Percentiles rank a stretch among this genome's conserved stretches.
Evolutionary conservation across 37 sponge, comb jelly and placozoan species (phyloP).

Genomic region (Halichondria panicea): DNA sequence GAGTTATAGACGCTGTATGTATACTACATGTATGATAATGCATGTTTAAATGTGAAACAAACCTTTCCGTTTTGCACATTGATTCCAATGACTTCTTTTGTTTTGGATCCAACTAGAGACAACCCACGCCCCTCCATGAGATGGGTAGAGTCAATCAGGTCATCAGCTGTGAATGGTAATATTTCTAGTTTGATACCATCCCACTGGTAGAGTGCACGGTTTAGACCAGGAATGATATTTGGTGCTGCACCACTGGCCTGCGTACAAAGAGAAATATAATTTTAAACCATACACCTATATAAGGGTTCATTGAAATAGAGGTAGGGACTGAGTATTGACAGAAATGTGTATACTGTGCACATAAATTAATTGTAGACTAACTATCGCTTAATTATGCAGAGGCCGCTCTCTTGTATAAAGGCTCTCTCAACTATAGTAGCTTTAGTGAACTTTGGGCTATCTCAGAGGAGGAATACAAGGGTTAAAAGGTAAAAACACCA

Average conservation of each 20-base stretch:
- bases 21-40: neutral
- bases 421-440: too few relatives aligned
- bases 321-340: too few relatives aligned
- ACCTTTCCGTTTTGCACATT: constrained; percentile 50
- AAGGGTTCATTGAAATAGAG: too few relatives aligned
- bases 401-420: too few relatives aligned
- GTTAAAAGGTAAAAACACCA: too few relatives aligned
- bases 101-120: constrained; percentile 41
- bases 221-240: constrained; percentile 56
- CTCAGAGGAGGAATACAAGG: too few relatives aligned
- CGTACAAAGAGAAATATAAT: too few relatives aligned
- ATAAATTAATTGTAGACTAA: too few relatives aligned
- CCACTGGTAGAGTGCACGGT: constrained; percentile 55
- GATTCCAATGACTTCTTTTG: constrained; percentile 29
- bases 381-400: too few relatives aligned
- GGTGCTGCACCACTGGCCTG: constrained; percentile 9
- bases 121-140: constrained; percentile 3
- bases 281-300: too few relatives aligned
- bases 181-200: constrained; percentile 40
- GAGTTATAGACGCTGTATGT: neutral
- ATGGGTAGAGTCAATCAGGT: constrained; percentile 32
- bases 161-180: constrained; percentile 50
- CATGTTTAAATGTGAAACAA: neutral
- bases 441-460: too few relatives aligned
- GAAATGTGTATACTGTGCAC: neutral